A percentile compares a stretch with the other conserved stretches of the same genome.
These are phyloP conservation scores for Druon quercuslanigerum DNA, from an alignment of 1,140 invertebrate genomes.

Conservation along the genomic window DNA sequence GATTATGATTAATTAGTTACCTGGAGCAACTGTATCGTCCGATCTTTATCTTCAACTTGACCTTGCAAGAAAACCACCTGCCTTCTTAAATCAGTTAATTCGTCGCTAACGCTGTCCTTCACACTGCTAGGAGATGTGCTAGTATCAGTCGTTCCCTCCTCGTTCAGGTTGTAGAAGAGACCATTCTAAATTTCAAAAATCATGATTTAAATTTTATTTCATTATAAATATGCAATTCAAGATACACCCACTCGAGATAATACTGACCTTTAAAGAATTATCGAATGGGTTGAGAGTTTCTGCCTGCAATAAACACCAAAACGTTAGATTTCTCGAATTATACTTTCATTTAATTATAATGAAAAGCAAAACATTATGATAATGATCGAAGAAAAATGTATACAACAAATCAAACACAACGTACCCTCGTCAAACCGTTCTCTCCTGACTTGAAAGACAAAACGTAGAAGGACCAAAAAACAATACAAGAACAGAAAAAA, in stretches of 20 bases:
- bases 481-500: slow-evolving; percentile 59
- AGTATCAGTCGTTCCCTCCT: slow-evolving; percentile 67
- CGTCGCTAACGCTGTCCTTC: slow-evolving; percentile 76
- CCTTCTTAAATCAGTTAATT: slow-evolving; percentile 85
- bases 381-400: slow-evolving; percentile 37
- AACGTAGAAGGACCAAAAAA: slow-evolving; percentile 69
- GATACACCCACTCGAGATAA: not conserved
- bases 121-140: slow-evolving; percentile 69
- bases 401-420: slow-evolving; percentile 60
- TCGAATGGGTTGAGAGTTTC: slow-evolving; percentile 93
- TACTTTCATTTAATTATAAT: slow-evolving; percentile 47
- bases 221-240: not conserved
- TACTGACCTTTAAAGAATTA: slow-evolving; percentile 78
- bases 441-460: slow-evolving; percentile 76
- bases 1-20: slow-evolving; percentile 59
- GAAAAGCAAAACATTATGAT: slow-evolving; percentile 34
- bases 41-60: slow-evolving; percentile 84
- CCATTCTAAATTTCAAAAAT: slow-evolving; percentile 79
- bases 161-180: slow-evolving; percentile 81
- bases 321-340: slow-evolving; percentile 34
- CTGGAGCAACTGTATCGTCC: slow-evolving; percentile 81
- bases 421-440: slow-evolving; percentile 80
- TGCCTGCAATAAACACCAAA: slow-evolving; percentile 75
- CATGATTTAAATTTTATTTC: not conserved
- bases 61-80: slow-evolving; percentile 87